These are phyloP conservation scores for Azemiops feae DNA, from an alignment of 2,113 vertebrate species.

Conservation along the genomic window DNA sequence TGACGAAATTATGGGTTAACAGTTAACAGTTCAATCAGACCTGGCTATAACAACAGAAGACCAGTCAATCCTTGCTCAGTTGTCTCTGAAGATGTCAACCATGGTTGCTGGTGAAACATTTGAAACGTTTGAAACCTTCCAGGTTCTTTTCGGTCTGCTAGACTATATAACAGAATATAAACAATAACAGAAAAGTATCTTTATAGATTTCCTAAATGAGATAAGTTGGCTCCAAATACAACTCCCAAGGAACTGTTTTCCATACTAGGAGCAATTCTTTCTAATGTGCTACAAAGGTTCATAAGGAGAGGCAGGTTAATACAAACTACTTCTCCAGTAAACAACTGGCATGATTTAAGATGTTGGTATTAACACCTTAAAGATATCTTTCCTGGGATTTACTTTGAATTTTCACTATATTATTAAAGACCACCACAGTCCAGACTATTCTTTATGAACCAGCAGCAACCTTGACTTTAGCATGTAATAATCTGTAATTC, in stretches of 20 bases:
- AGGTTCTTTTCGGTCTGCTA: neutral
- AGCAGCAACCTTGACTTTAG: conserved; percentile 39
- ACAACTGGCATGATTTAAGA: neutral
- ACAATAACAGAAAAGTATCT: neutral
- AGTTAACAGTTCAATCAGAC: neutral
- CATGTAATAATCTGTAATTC: conserved; percentile 37
- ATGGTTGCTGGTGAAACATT: neutral
- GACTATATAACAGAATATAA: neutral
- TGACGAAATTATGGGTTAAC: neutral
- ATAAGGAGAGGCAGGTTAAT: too few species aligned
- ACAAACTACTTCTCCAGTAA: neutral
- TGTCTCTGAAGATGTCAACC: neutral
- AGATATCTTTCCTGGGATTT: neutral
- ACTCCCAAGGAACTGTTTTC: neutral
- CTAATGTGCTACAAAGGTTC: neutral
- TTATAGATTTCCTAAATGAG: neutral
- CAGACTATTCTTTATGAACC: conserved; percentile 11
- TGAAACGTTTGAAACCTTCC: neutral
- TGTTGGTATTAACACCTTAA: neutral
- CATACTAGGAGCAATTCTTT: neutral
- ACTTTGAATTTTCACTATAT: conserved; percentile 11
- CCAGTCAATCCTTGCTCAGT: neutral
- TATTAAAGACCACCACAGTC: neutral
- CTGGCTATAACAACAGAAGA: neutral
- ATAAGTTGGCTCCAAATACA: neutral